Percentiles rank a stretch among this genome's conserved stretches.
These are phyloP conservation scores for Trissonchulus latispiculum DNA, from an alignment of 2,888 invertebrate genomes.

Conservation along the genomic window DNA sequence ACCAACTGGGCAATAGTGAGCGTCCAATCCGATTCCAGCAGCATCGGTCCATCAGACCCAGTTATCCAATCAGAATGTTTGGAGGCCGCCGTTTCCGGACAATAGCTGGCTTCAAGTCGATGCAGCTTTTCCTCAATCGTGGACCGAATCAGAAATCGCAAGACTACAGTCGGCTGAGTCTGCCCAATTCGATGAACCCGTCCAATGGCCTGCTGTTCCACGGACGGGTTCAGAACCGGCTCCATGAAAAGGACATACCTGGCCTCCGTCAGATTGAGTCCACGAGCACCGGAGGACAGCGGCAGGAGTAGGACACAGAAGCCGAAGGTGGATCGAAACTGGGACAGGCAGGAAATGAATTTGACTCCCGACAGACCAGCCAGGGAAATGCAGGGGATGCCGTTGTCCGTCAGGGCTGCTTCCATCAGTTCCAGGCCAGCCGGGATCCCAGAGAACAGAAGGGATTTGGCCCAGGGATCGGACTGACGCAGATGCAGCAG, in stretches of 20 bases:
- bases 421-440: slow-evolving; percentile 51
- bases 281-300: slow-evolving; percentile 60
- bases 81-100: background rate
- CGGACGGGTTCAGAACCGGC: slow-evolving; percentile 61
- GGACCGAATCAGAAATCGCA: slow-evolving; percentile 58
- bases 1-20: background rate
- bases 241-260: slow-evolving; percentile 65
- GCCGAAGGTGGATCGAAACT: slow-evolving; percentile 6
- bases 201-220: slow-evolving; percentile 66
- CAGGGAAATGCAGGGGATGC: slow-evolving; percentile 40
- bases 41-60: background rate
- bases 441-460: slow-evolving; percentile 61
- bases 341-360: background rate
- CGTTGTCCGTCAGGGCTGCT: slow-evolving; percentile 53
- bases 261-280: slow-evolving; percentile 66
- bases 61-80: background rate
- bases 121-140: slow-evolving; percentile 62
- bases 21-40: background rate
- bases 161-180: slow-evolving; percentile 59
- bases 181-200: slow-evolving; percentile 69
- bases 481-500: slow-evolving; percentile 51
- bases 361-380: background rate
- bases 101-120: background rate
- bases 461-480: slow-evolving; percentile 56
- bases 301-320: slow-evolving; percentile 56